These are phyloP conservation scores for Ephialtes manifestator DNA, from an alignment of 2,888 invertebrate species.

Conservation along the genomic window DNA sequence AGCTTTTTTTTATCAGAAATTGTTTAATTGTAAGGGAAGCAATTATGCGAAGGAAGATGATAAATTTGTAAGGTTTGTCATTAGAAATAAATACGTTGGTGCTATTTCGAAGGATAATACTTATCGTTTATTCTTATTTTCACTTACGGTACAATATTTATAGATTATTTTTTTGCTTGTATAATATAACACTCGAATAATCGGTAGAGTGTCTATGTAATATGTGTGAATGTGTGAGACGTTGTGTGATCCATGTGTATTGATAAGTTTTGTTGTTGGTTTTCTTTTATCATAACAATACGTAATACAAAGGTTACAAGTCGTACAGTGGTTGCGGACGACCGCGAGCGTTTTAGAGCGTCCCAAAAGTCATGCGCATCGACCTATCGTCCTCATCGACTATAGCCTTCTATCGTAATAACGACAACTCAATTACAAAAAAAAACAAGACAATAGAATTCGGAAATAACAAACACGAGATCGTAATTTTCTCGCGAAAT, in stretches of 20 bases:
- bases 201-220: slow-evolving; percentile 76
- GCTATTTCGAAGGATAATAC: slow-evolving; percentile 80
- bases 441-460: slow-evolving; percentile 64
- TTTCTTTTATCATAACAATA: slow-evolving; percentile 78
- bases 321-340: slow-evolving; percentile 71
- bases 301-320: slow-evolving; percentile 82
- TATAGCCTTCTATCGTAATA: slow-evolving; percentile 40
- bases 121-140: slow-evolving; percentile 80
- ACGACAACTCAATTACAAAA: slow-evolving; percentile 51
- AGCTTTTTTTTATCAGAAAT: too few relatives aligned
- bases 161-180: slow-evolving; percentile 81
- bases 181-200: slow-evolving; percentile 81
- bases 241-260: slow-evolving; percentile 60
- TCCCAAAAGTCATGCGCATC: slow-evolving; percentile 25
- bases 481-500: slow-evolving; percentile 25
- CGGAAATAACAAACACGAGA: slow-evolving; percentile 61
- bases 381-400: slow-evolving; percentile 35
- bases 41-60: too few relatives aligned
- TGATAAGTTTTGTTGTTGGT: slow-evolving; percentile 33
- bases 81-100: slow-evolving; percentile 36
- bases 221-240: slow-evolving; percentile 65
- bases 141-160: slow-evolving; percentile 84
- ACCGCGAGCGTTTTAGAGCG: slow-evolving; percentile 3
- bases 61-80: not conserved
- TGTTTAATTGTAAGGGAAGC: too few relatives aligned